phyloP scores from a whole-genome alignment of 2,888 invertebrate species.

The Rotaria macrura region DNA sequence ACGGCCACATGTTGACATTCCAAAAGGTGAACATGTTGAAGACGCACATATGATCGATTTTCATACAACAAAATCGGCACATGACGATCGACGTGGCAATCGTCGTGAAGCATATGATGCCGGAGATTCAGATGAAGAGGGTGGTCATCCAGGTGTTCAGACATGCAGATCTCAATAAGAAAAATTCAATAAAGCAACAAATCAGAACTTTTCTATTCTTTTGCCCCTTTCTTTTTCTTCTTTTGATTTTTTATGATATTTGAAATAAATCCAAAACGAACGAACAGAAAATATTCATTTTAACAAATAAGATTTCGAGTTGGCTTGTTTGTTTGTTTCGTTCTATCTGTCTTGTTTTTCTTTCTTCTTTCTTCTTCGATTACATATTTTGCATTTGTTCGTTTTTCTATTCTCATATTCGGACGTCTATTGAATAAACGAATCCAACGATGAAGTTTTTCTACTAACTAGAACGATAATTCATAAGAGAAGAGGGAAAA shows the following conservation, averaged over 20 bases:
- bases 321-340: not conserved
- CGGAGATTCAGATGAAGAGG: constrained; percentile 60
- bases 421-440: not conserved
- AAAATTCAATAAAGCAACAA: not conserved
- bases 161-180: constrained; percentile 20
- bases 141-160: constrained; percentile 56
- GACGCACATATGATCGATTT: constrained; percentile 71
- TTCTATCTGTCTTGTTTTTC: not conserved
- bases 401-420: not conserved
- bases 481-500: not conserved
- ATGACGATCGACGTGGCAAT: constrained; percentile 45
- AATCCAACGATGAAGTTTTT: not conserved
- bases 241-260: not conserved
- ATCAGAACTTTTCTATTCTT: too few relatives aligned
- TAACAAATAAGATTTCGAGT: not conserved
- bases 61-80: constrained; percentile 56
- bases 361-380: not conserved
- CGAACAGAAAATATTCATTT: not conserved
- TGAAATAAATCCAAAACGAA: not conserved
- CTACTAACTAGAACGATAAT: not conserved
- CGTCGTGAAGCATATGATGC: constrained; percentile 60
- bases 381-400: not conserved
- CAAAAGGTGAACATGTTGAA: constrained; percentile 62
- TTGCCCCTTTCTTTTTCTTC: not conserved
- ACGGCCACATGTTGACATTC: constrained; percentile 62